Percentiles rank a stretch among this genome's conserved stretches.
Conservation (phyloP, 1,140 invertebrate genomes). For the Neotoxoptera formosana region DNA sequence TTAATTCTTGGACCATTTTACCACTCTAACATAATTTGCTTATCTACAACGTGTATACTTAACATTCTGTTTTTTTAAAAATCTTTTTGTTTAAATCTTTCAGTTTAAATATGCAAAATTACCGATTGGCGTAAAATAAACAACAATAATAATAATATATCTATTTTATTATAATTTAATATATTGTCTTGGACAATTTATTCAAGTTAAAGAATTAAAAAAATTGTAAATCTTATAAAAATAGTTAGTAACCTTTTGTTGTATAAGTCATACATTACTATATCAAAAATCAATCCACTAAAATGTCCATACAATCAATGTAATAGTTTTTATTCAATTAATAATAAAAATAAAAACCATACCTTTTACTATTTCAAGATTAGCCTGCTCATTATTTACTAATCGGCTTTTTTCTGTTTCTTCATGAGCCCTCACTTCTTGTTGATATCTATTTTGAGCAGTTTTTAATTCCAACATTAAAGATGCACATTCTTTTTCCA, state of each 20-base stretch:
- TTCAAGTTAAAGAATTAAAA: neutral
- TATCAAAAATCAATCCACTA: neutral
- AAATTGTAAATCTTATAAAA: neutral
- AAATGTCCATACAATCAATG: neutral
- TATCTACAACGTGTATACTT: too few relatives aligned
- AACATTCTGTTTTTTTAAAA: too few relatives aligned
- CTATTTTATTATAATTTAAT: neutral
- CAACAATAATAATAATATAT: neutral
- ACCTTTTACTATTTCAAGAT: slow-evolving; percentile 90
- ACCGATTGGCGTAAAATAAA: too few relatives aligned
- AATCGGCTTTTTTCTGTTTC: slow-evolving; percentile 85
- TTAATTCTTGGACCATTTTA: too few relatives aligned
- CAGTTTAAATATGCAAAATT: too few relatives aligned
- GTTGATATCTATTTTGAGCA: slow-evolving; percentile 84
- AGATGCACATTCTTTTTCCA: slow-evolving; percentile 90
- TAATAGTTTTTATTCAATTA: neutral
- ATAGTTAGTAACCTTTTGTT: neutral
- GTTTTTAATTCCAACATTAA: slow-evolving; percentile 87
- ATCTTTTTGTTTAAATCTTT: too few relatives aligned
- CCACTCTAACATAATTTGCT: too few relatives aligned
- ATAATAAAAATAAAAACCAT: slow-evolving; percentile 60
- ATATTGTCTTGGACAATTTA: neutral
- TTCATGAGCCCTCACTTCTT: slow-evolving; percentile 87
- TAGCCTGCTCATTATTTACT: slow-evolving; percentile 88
- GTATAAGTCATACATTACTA: neutral